These are phyloP conservation scores for Ptychoptera albimana DNA, from an alignment of 2,888 invertebrate genomes.

Conservation along the genomic window DNA sequence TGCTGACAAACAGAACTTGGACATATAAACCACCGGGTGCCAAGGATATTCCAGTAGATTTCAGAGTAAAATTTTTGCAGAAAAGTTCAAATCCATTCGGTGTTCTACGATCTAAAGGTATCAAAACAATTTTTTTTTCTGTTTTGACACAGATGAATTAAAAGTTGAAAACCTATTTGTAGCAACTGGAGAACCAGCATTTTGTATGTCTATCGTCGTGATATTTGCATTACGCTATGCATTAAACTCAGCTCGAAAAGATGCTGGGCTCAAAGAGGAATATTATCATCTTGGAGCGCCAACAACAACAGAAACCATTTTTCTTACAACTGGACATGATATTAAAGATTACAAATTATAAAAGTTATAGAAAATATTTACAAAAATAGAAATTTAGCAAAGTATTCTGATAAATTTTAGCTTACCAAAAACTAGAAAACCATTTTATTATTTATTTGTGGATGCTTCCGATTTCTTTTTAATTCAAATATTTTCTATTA, in stretches of 20 bases:
- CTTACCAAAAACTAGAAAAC: too few species aligned
- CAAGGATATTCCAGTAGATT: conserved; percentile 42
- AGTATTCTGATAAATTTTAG: too few species aligned
- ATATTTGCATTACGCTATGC: conserved; percentile 37
- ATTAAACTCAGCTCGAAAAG: conserved; percentile 33
- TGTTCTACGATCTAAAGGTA: conserved; percentile 40
- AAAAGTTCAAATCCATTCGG: conserved; percentile 36
- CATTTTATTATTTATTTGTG: too few species aligned
- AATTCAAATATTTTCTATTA: too few species aligned
- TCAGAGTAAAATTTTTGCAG: conserved; percentile 35
- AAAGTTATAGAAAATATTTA: too few species aligned
- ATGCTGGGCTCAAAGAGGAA: conserved; percentile 30
- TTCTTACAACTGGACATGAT: conserved; percentile 17
- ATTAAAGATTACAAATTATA: too few species aligned
- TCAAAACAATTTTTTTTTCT: not conserved
- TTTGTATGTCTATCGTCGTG: conserved; percentile 16
- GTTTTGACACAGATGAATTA: too few species aligned
- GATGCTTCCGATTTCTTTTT: too few species aligned
- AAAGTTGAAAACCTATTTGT: not conserved
- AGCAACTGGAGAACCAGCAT: conserved; percentile 23
- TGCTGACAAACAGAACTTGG: conserved; percentile 45
- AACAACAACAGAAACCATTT: conserved; percentile 20
- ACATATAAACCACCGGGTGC: conserved; percentile 40
- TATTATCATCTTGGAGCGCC: conserved; percentile 30
- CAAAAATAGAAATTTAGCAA: too few species aligned